Conservation (phyloP, 1,140 invertebrate species). For the Mya arenaria region DNA sequence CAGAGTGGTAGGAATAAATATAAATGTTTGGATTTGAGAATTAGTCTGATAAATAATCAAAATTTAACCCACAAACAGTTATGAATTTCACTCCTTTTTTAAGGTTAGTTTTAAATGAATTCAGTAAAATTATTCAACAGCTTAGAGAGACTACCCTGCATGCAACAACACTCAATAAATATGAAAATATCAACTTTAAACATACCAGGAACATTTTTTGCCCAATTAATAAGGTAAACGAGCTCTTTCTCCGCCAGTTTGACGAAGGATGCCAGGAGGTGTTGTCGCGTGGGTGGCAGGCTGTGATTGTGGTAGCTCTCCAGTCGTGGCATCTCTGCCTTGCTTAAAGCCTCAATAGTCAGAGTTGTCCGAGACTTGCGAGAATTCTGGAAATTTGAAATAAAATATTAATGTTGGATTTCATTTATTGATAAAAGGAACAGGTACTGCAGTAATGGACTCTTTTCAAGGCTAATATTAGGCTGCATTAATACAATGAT, state of each 20-base stretch:
- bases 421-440: background rate
- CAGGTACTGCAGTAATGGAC: background rate
- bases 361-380: constrained; percentile 66
- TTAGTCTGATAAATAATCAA: background rate
- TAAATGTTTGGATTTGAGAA: background rate
- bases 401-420: no score
- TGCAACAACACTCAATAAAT: no score
- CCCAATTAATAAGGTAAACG: constrained; percentile 78
- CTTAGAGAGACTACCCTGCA: no score
- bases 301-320: constrained; percentile 75
- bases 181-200: background rate
- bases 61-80: background rate
- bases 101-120: background rate
- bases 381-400: constrained; percentile 62
- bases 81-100: background rate
- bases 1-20: no score
- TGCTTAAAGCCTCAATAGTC: constrained; percentile 74
- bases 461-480: no score
- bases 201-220: constrained; percentile 78
- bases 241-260: constrained; percentile 77
- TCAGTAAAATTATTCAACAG: background rate
- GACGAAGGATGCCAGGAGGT: constrained; percentile 74
- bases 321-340: constrained; percentile 73
- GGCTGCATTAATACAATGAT: no score
- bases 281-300: constrained; percentile 69